These are phyloP conservation scores for Bradypodion ventrale DNA, from an alignment of 2,797 vertebrate species.

Conservation along the genomic window DNA sequence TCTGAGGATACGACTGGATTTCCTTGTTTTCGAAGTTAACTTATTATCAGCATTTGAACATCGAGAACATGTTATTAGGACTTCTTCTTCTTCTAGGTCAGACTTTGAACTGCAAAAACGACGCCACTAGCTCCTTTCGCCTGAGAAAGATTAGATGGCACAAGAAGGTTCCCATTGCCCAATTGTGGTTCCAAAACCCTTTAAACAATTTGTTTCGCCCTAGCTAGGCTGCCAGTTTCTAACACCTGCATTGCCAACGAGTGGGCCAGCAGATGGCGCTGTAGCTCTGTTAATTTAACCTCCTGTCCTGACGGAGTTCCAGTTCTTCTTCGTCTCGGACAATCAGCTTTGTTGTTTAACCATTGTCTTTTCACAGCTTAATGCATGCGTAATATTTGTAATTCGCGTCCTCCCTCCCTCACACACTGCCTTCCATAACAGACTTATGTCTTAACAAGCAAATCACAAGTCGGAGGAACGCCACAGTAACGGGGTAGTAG, in stretches of 20 bases:
- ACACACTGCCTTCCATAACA: slow-evolving; percentile 53
- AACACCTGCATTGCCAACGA: slow-evolving; percentile 42
- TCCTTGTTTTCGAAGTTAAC: slow-evolving; percentile 2
- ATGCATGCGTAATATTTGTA: slow-evolving; percentile 73
- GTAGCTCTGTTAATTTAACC: slow-evolving; percentile 78
- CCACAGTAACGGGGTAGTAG: too few species aligned
- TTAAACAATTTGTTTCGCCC: slow-evolving; percentile 16
- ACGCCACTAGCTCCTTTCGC: too few species aligned
- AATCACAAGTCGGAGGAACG: slow-evolving; percentile 43
- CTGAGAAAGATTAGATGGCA: too few species aligned
- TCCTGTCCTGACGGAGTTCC: slow-evolving; percentile 71
- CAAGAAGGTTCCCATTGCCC: too few species aligned
- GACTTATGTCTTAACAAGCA: slow-evolving; percentile 61
- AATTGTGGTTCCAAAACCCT: too few species aligned
- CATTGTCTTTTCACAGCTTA: slow-evolving; percentile 73
- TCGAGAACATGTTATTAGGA: slow-evolving; percentile 51
- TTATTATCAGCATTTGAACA: slow-evolving; percentile 28
- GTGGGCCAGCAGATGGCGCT: slow-evolving; percentile 82
- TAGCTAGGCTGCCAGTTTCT: background rate
- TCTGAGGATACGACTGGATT: slow-evolving; percentile 9
- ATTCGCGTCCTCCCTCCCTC: slow-evolving; percentile 61
- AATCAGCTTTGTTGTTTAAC: slow-evolving; percentile 76
- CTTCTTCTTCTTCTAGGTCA: too few species aligned
- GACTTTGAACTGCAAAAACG: too few species aligned
- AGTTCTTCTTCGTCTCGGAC: slow-evolving; percentile 51